Percentiles rank a stretch among this genome's conserved stretches.
phyloP scores from a whole-genome alignment of 2,888 invertebrate genomes.

The Drosophila conformis region DNA sequence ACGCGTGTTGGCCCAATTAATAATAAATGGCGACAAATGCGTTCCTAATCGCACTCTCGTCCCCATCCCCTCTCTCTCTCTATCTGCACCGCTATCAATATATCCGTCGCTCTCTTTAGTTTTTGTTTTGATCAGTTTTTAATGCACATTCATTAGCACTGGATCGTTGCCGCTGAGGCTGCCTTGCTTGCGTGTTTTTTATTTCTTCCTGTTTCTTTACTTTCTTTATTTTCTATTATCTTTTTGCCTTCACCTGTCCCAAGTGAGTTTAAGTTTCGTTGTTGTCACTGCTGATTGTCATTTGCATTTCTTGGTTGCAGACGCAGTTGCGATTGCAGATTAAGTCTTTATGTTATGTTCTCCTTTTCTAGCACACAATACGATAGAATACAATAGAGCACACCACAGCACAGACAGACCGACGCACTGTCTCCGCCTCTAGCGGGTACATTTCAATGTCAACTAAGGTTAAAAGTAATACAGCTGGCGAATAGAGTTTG shows the following conservation, averaged over 20 bases:
- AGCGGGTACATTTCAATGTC: conserved; percentile 84
- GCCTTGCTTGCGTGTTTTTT: conserved; percentile 40
- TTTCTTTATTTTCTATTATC: conserved; percentile 5
- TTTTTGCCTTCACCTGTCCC: conserved; percentile 23
- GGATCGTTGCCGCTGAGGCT: conserved; percentile 22
- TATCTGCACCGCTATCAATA: neutral
- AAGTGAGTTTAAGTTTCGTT: conserved; percentile 20
- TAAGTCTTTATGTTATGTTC: conserved; percentile 33
- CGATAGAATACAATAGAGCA: conserved; percentile 38
- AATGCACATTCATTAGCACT: conserved; percentile 41
- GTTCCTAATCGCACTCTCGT: conserved; percentile 41
- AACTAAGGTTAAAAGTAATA: conserved; percentile 84
- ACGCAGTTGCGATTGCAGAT: conserved; percentile 15
- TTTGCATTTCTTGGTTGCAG: conserved; percentile 13
- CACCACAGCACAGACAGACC: conserved; percentile 38
- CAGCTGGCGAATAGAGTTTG: conserved; percentile 51
- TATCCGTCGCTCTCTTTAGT: conserved; percentile 26
- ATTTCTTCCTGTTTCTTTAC: conserved; percentile 6
- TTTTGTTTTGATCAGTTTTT: conserved; percentile 62
- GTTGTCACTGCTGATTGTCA: conserved; percentile 25
- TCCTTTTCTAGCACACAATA: conserved; percentile 59
- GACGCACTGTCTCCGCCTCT: conserved; percentile 63
- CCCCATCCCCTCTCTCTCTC: neutral
- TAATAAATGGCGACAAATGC: conserved; percentile 49
- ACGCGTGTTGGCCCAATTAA: conserved; percentile 50